A percentile compares a stretch with the other conserved stretches of the same genome.
Conservation (phyloP, 1,140 invertebrate species). For the Dermatophagoides farinae region DNA sequence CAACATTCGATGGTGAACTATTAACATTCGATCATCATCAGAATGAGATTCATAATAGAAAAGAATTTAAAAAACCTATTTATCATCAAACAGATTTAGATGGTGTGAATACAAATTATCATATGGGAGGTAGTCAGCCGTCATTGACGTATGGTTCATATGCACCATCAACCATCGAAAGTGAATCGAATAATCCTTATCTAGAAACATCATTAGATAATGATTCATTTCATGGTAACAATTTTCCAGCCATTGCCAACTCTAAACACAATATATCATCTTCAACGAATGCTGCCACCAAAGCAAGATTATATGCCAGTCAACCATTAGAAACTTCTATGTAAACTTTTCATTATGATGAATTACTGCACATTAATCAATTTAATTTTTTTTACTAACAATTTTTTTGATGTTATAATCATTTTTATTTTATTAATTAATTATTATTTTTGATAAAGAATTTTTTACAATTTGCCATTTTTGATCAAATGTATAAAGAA, state of each 20-base stretch:
- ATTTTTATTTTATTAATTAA: too few relatives aligned
- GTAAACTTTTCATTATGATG: slow-evolving; percentile 1
- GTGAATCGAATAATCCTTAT: slow-evolving; percentile 2
- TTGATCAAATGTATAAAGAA: too few relatives aligned
- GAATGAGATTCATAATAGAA: too few relatives aligned
- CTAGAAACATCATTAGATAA: slow-evolving; percentile 15
- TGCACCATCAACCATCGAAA: background rate
- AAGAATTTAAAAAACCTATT: too few relatives aligned
- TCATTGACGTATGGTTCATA: background rate
- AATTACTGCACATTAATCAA: background rate
- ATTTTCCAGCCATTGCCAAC: background rate
- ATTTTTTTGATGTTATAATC: background rate
- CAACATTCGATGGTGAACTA: background rate
- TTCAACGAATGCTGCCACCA: background rate
- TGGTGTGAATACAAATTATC: too few relatives aligned
- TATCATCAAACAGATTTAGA: too few relatives aligned
- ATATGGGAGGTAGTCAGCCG: slow-evolving; percentile 4
- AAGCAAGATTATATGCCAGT: background rate
- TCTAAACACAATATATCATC: slow-evolving; percentile 4
- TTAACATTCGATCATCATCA: background rate
- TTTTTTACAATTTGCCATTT: too few relatives aligned
- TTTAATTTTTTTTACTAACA: background rate
- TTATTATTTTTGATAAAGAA: too few relatives aligned
- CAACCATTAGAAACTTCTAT: slow-evolving; percentile 16
- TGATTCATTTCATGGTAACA: slow-evolving; percentile 10